Evolutionary conservation across 2,797 vertebrate species (phyloP), one percentile per base, ranked within the genome.

Genomic region (Falco berigora): DNA sequence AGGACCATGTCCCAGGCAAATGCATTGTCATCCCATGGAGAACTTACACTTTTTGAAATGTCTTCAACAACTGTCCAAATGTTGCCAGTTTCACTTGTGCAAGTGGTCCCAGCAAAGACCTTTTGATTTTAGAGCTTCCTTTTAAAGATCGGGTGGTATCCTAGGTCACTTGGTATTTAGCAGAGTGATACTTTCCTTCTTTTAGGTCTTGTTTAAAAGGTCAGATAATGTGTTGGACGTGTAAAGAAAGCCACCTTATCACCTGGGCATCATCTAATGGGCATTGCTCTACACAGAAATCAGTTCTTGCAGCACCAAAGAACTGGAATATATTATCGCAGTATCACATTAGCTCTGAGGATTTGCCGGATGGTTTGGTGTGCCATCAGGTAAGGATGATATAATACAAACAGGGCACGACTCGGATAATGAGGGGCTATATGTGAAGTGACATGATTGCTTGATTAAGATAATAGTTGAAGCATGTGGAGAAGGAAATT

Each of bases 401-500:
- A 96, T 94, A 95, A 96, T 75, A 95, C 93, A 97, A 94, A 94
- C 95, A 96, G 94, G 88, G 90, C 94, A 96, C 72, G 81, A 96
- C 92, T 95, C 73, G 91, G 91, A 28, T 96, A 97, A 97, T 86
- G 88, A 90, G 32, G 84, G 94, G 94, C 96, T 95, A 94, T 94
- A 92, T 88, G 92, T 89, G 92, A 97, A 95, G 83, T 78, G 86
- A 82, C n/a, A 82, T 91, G 96, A 97, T 97, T 97, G 90, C 96
- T 94, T 97, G 93, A 97, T 97, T 97, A 91, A 97, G 84, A 95
- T 97, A 97, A 97, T 97, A 93, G 95, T 95, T 86, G 88, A 87
- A 93, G 79, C 95, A 94, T 93, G 96, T 84, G 92, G 95, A 91
- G 95, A 96, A 93, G 96, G 94, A 97, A 97, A 97, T 97, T 87